These are phyloP conservation scores for Lacerta viridis DNA, from an alignment of 2,797 vertebrate species.

Conservation along the genomic window DNA sequence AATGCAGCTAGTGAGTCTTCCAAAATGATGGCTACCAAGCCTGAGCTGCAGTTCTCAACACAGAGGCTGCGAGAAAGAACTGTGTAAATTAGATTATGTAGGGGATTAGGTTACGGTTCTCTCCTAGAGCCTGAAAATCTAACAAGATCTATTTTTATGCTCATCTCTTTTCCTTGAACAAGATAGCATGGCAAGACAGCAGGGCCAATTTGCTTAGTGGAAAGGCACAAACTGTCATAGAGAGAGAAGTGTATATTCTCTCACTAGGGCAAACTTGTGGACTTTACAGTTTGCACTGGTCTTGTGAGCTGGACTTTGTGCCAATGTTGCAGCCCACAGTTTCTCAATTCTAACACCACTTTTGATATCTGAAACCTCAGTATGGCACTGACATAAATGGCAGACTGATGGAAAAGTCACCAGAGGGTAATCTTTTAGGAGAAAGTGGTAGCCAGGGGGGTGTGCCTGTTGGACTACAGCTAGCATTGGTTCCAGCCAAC, in stretches of 20 bases:
- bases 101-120: not conserved
- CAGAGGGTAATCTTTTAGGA: not conserved
- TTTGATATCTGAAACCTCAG: not conserved
- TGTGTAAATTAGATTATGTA: conserved; percentile 3
- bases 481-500: too few relatives aligned
- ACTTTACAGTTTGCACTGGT: too few relatives aligned
- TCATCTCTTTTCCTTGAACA: not conserved
- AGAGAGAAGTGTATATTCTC: not conserved
- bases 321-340: too few relatives aligned
- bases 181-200: too few relatives aligned
- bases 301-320: not conserved
- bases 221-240: not conserved
- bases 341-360: not conserved
- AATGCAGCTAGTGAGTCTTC: not conserved
- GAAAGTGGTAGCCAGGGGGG: too few relatives aligned
- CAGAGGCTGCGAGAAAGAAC: not conserved
- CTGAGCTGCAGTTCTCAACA: not conserved
- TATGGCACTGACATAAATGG: not conserved
- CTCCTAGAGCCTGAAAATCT: not conserved
- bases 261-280: too few relatives aligned
- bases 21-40: not conserved
- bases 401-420: not conserved
- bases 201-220: not conserved
- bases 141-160: not conserved
- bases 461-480: too few relatives aligned